Percentiles rank a stretch among this genome's conserved stretches.
phyloP scores from a whole-genome alignment of 2,888 invertebrate species.

The Iselma pallidipennis region DNA sequence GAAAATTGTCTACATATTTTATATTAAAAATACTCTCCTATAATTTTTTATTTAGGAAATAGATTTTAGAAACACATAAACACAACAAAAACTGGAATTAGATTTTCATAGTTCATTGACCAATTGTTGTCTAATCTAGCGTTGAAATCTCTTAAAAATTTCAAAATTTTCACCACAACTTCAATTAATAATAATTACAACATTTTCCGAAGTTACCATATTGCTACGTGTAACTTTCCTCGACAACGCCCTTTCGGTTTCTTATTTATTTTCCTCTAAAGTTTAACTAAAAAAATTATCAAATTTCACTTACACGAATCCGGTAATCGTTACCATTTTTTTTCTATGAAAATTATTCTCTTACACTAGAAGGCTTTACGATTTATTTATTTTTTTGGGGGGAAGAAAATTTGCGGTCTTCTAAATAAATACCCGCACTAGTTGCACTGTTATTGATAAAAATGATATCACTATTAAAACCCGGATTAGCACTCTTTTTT shows the following conservation, averaged over 20 bases:
- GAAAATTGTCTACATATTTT: too few species aligned
- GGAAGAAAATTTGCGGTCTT: too few species aligned
- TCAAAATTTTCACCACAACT: neutral
- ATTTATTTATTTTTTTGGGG: too few species aligned
- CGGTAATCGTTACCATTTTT: neutral
- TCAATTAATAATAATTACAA: neutral
- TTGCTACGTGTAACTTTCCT: neutral
- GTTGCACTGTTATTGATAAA: neutral
- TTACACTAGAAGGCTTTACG: too few species aligned
- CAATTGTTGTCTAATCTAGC: neutral
- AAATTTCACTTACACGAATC: neutral
- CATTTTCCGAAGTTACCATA: neutral
- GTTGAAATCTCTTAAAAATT: neutral
- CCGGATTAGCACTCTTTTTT: too few species aligned
- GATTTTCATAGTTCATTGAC: neutral
- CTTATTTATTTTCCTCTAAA: neutral
- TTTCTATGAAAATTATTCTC: too few species aligned
- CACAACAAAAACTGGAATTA: too few species aligned
- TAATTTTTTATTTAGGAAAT: too few species aligned
- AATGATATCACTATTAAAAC: neutral
- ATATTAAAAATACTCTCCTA: too few species aligned
- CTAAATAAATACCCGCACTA: neutral
- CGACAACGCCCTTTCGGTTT: neutral
- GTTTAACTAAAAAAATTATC: too few species aligned
- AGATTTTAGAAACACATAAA: too few species aligned